Percentiles rank a stretch among this genome's conserved stretches.
These are phyloP conservation scores for Lucinisca nassula DNA, from an alignment of 2,888 invertebrate genomes.

Conservation along the genomic window DNA sequence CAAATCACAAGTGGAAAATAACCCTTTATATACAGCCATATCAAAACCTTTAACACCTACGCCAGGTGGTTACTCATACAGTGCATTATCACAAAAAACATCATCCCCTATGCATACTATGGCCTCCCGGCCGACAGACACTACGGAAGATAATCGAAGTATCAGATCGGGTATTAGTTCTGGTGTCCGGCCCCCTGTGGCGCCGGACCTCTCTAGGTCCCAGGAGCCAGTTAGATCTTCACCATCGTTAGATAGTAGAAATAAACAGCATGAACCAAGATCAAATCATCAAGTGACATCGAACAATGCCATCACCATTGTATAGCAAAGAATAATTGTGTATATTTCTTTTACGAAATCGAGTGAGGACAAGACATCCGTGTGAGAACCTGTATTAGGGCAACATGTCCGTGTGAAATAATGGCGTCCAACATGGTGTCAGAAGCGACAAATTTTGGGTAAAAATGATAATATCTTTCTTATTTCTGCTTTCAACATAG, in stretches of 20 bases:
- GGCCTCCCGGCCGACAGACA: conserved; percentile 38
- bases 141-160: conserved; percentile 31
- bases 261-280: background rate
- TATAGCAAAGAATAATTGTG: conserved; percentile 63
- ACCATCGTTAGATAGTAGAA: background rate
- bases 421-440: too few relatives aligned
- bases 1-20: conserved; percentile 43
- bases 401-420: too few relatives aligned
- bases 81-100: conserved; percentile 80
- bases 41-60: conserved; percentile 65
- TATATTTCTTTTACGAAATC: too few relatives aligned
- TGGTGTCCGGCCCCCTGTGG: conserved; percentile 21
- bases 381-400: too few relatives aligned
- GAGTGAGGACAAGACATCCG: too few relatives aligned
- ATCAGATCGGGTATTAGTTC: conserved; percentile 28
- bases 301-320: conserved; percentile 83
- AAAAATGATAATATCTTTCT: too few relatives aligned
- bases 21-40: conserved; percentile 68
- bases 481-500: too few relatives aligned
- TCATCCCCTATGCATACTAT: conserved; percentile 82
- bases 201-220: conserved; percentile 25
- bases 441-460: too few relatives aligned
- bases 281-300: conserved; percentile 70
- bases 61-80: conserved; percentile 77
- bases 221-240: conserved; percentile 20